Evolutionary conservation across 2,113 vertebrate genomes (phyloP).

Genomic region (Carettochelys insculpta): DNA sequence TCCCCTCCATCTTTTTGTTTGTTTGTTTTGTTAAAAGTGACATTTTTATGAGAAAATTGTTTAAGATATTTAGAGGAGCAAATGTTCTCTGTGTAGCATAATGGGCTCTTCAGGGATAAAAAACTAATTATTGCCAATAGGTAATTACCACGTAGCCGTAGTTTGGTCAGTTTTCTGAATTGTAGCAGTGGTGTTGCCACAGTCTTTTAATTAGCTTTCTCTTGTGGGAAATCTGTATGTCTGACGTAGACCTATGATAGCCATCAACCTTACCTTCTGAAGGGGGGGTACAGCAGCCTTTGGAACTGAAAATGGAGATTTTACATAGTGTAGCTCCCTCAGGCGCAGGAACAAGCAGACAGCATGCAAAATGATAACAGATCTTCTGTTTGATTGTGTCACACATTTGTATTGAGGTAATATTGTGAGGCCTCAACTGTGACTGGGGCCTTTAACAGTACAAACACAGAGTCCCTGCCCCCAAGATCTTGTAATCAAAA

Average conservation of each 20-base stretch:
- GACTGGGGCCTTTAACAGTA: not conserved
- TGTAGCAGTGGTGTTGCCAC: not conserved
- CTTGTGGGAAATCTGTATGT: not conserved
- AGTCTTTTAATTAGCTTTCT: not conserved
- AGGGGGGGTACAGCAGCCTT: not conserved
- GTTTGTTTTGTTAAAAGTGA: not conserved
- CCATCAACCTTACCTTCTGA: not conserved
- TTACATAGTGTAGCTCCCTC: slow-evolving; percentile 10
- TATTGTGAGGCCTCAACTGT: not conserved
- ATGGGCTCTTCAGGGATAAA: not conserved
- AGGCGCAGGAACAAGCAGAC: not conserved
- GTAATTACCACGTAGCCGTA: no score
- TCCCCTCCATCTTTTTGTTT: slow-evolving; percentile 15
- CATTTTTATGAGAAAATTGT: not conserved
- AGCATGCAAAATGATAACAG: not conserved
- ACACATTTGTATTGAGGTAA: not conserved
- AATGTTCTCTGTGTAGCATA: not conserved
- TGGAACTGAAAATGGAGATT: not conserved
- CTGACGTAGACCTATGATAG: not conserved
- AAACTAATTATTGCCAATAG: not conserved
- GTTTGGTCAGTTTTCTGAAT: not conserved
- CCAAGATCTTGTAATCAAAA: not conserved
- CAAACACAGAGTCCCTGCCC: not conserved
- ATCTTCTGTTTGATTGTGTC: slow-evolving; percentile 28
- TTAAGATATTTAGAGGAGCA: not conserved